These are phyloP conservation scores for Lasioglossum baleicum DNA, from an alignment of 1,140 invertebrate species.

Conservation along the genomic window DNA sequence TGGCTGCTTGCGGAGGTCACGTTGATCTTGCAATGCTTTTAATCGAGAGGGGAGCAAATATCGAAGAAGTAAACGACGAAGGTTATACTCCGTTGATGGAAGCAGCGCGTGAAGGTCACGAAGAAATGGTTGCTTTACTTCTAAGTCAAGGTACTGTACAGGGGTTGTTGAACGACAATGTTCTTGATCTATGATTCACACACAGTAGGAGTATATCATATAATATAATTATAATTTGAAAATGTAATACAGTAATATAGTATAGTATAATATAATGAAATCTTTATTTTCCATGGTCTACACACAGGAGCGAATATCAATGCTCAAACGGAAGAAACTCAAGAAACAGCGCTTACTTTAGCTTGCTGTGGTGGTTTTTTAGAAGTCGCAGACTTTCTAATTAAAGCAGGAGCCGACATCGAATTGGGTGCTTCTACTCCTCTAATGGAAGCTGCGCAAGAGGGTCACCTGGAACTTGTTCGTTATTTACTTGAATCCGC, in stretches of 20 bases:
- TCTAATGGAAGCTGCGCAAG: constrained; percentile 98
- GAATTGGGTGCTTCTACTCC: constrained; percentile 98
- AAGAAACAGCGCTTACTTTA: constrained; percentile 97
- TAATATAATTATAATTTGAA: no score
- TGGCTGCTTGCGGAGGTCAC: constrained; percentile 99
- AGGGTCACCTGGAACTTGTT: constrained; percentile 97
- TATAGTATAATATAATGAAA: background rate
- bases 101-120: constrained; percentile 98
- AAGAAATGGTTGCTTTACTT: constrained; percentile 97
- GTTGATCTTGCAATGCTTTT: constrained; percentile 97
- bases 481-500: constrained; percentile 90
- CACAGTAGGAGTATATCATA: no score
- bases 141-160: constrained; percentile 88
- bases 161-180: no score
- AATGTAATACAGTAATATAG: no score
- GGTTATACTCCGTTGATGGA: constrained; percentile 99
- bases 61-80: constrained; percentile 99
- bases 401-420: constrained; percentile 96
- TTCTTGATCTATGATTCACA: no score
- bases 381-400: constrained; percentile 97
- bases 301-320: constrained; percentile 94
- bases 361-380: constrained; percentile 98
- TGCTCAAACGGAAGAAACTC: constrained; percentile 98
- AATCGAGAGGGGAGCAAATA: constrained; percentile 97
- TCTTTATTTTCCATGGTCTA: background rate